Evolutionary conservation across 2,888 invertebrate species (phyloP).

Genomic region (Apodemia duryi): DNA sequence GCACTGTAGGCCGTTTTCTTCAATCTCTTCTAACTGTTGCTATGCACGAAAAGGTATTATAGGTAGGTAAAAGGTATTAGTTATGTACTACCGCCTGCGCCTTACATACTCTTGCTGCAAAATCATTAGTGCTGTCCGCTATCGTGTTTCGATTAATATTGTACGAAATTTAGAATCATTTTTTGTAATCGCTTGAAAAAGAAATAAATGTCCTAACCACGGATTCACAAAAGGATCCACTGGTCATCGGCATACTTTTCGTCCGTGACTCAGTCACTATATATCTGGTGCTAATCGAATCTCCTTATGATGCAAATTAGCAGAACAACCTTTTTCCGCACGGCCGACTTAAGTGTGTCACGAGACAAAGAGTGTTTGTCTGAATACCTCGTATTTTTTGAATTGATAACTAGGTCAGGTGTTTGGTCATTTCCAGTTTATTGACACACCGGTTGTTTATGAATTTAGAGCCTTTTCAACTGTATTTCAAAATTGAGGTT

Average conservation of each 20-base stretch:
- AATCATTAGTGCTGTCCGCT: no score
- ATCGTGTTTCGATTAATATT: background rate
- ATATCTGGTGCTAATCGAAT: conserved; percentile 34
- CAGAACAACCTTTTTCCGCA: conserved; percentile 35
- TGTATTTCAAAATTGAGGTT: background rate
- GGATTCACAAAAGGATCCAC: conserved; percentile 16
- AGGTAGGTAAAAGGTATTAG: no score
- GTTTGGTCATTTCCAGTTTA: conserved; percentile 18
- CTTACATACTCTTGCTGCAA: no score
- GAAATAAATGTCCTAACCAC: background rate
- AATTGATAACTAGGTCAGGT: conserved; percentile 34
- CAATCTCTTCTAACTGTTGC: no score
- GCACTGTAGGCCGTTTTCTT: no score
- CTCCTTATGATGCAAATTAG: conserved; percentile 42
- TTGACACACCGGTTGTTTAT: conserved; percentile 1
- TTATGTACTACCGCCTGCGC: no score
- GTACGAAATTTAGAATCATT: background rate
- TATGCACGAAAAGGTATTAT: no score
- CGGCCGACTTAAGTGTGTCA: conserved; percentile 38
- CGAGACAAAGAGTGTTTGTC: conserved; percentile 37
- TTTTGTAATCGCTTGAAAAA: no score
- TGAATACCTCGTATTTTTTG: conserved; percentile 25
- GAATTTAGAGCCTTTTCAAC: background rate
- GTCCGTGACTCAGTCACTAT: conserved; percentile 32
- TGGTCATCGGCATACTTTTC: conserved; percentile 39